A percentile compares a stretch with the other conserved stretches of the same genome.
phyloP scores from a whole-genome alignment of 2,113 vertebrate species.

The Eidolon helvum region DNA sequence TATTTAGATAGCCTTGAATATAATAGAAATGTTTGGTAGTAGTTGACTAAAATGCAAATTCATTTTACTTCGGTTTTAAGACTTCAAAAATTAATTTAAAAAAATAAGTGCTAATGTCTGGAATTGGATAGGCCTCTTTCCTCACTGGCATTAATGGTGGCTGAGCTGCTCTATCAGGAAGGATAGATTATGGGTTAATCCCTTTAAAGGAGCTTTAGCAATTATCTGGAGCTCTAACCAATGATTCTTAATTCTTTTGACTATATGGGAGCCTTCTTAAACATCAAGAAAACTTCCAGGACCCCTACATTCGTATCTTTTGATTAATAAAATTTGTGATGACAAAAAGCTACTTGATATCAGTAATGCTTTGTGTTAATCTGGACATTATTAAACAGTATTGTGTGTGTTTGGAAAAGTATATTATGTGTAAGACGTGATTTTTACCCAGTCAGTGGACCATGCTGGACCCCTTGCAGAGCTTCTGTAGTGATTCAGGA shows the following conservation, averaged over 20 bases:
- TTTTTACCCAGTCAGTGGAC: neutral
- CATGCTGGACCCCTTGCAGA: neutral
- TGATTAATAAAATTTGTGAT: neutral
- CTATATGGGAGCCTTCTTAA: neutral
- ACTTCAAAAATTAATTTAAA: neutral
- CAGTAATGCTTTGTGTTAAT: neutral
- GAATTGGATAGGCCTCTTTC: neutral
- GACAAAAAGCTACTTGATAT: neutral
- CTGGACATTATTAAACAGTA: neutral
- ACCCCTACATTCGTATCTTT: neutral
- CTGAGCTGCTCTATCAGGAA: neutral
- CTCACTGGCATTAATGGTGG: neutral
- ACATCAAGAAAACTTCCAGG: neutral
- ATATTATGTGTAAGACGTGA: neutral
- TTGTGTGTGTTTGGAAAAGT: neutral
- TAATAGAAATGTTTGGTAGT: neutral
- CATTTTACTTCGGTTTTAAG: neutral
- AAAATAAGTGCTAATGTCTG: neutral
- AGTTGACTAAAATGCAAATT: neutral
- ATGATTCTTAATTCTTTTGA: neutral
- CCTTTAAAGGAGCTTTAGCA: neutral
- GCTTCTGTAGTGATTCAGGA: neutral
- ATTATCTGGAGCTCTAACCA: neutral
- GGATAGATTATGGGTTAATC: neutral
- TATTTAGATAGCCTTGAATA: neutral